Base-by-base conservation (phyloP, 2,113 vertebrate genomes). In the Dolichotis patagonum region DNA sequence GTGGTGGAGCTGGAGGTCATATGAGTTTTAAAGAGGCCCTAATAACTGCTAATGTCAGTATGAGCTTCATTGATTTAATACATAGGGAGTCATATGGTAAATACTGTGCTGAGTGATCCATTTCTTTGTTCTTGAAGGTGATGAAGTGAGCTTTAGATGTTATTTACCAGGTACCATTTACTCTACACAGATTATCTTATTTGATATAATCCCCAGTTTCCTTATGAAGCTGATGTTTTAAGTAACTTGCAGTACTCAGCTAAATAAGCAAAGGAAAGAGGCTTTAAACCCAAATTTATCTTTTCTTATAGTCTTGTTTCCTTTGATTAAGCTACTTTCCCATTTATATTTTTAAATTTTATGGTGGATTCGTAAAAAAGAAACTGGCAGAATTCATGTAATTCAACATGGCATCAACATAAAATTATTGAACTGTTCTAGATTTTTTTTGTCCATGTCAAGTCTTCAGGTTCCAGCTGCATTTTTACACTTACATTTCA, bases 1-100 rank as follows among this genome's bases (percentile, higher is more conserved):
- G 43, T 94, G 19, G 9, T 91, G 58, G 22, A n/a, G 38, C 41
- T 91, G 86, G 16, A 20, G 41, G 24, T 91, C 22, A 63, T 77
- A 16, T 56, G 41, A 89, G 28, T 95, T 96, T 73, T 38, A 46
- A 52, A 94, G 90, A 63, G 91, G 94, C 62, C 85, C 26, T 69
- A 26, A 11, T 80, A 86, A 73, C 52, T 80, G 22, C 54, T 67
- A 46, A 71, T 93, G 93, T 84, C 52, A 89, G 1, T 26, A 14
- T 75, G 14, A 85, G 30, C 14, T 46, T 86, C 17, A 17, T 78
- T 88, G 52, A 49, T 58, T 85, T 78, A 94, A n/a, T 60, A 30
- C 3, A 7, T 49, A 24, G 17, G 1, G 32, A 62, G 30, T 71
- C 49, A 43, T 69, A 52, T n/a, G 20, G 46, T 49, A 12, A 60